Percentiles rank a stretch among this genome's conserved stretches.
These are phyloP conservation scores for Megamerina dolium DNA, from an alignment of 2,888 invertebrate species.

Conservation along the genomic window DNA sequence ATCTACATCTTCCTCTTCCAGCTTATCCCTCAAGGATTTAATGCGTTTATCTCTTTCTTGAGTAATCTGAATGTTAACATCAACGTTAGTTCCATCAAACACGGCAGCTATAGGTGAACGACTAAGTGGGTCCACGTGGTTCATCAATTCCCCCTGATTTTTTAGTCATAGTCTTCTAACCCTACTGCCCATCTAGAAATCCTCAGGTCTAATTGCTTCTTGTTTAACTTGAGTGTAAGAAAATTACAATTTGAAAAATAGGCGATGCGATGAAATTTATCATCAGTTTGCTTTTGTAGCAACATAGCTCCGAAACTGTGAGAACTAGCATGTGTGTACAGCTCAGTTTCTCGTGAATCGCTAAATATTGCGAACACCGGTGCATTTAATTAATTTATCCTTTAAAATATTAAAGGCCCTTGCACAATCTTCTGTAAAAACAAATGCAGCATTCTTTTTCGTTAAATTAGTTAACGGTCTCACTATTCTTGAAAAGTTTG, in stretches of 20 bases:
- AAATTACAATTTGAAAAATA: conserved; percentile 23
- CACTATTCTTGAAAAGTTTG: conserved; percentile 3
- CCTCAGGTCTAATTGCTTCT: conserved; percentile 1
- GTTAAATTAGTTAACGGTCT: neutral
- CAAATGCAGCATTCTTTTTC: conserved; percentile 1
- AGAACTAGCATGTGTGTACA: conserved; percentile 6
- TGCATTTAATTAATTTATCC: neutral
- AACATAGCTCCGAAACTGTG: conserved; percentile 1
- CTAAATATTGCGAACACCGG: conserved; percentile 7
- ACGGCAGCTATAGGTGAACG: neutral
- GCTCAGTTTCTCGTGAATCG: conserved; percentile 3
- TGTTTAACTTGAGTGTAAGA: conserved; percentile 17
- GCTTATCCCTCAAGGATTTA: neutral
- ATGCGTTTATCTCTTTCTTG: neutral
- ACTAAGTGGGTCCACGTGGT: conserved; percentile 1
- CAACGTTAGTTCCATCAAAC: neutral
- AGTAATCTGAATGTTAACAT: neutral
- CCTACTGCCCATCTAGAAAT: conserved; percentile 7
- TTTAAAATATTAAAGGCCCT: neutral
- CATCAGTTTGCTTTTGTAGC: conserved; percentile 6
- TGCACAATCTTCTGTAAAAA: neutral
- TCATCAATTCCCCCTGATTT: conserved; percentile 1
- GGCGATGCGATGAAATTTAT: conserved; percentile 4
- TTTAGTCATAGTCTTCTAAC: neutral
- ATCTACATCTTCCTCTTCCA: neutral